Conservation (phyloP, 2,113 vertebrate genomes). For the Cyanoramphus novaezelandiae region DNA sequence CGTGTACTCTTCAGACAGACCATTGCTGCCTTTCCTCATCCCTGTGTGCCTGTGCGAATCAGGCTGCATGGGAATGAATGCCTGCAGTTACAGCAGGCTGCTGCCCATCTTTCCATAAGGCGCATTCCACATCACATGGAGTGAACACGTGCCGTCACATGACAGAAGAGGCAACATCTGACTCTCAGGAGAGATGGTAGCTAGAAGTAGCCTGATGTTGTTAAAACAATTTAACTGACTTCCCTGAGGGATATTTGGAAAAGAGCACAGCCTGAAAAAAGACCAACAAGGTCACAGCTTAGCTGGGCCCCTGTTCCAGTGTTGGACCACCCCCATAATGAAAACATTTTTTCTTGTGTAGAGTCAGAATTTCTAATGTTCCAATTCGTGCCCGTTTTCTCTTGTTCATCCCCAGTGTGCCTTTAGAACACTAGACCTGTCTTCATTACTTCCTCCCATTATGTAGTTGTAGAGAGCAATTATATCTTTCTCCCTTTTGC, state of each 20-base stretch:
- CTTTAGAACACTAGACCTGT: background rate
- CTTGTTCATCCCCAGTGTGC: background rate
- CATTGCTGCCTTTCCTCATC: background rate
- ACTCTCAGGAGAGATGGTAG: background rate
- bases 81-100: fast-evolving
- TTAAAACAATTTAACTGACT: background rate
- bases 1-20: background rate
- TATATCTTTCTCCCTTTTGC: background rate
- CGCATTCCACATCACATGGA: background rate
- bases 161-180: background rate
- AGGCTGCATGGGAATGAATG: background rate
- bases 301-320: background rate
- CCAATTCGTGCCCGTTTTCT: background rate
- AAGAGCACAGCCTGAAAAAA: background rate
- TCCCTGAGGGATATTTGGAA: background rate
- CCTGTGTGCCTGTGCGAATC: background rate
- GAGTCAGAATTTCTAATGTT: background rate
- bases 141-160: background rate
- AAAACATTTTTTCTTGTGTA: background rate
- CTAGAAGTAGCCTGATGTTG: background rate
- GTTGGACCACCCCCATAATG: background rate
- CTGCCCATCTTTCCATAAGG: background rate
- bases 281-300: background rate
- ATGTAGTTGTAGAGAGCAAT: background rate
- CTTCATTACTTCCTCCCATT: background rate